Percentiles rank a stretch among this genome's conserved stretches.
Evolutionary conservation across 2,797 vertebrate species (phyloP).

Genomic region (Furcifer pardalis): DNA sequence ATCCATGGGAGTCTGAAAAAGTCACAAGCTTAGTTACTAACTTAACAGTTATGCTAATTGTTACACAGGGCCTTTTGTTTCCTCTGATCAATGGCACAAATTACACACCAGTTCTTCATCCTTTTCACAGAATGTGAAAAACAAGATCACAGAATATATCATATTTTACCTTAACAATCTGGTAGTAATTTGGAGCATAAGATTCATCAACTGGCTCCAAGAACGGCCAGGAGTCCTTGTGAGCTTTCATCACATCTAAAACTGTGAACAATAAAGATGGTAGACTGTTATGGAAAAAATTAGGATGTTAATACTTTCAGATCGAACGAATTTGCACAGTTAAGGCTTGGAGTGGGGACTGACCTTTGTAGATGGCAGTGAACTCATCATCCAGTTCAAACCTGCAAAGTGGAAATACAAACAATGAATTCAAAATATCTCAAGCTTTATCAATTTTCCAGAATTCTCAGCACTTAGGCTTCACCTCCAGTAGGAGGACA

Average conservation of each 20-base stretch:
- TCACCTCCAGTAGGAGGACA: not conserved
- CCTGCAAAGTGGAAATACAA: constrained; percentile 75
- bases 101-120: not conserved
- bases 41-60: not conserved
- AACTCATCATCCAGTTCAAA: constrained; percentile 97
- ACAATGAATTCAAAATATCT: constrained; percentile 41
- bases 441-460: not conserved
- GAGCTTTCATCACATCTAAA: constrained; percentile 91
- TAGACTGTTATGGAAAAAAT: constrained; percentile 15
- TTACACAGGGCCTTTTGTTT: not conserved
- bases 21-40: constrained; percentile 17
- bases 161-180: constrained; percentile 92
- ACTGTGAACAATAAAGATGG: constrained; percentile 76
- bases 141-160: not conserved
- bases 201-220: constrained; percentile 97
- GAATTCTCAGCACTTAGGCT: not conserved
- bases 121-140: not conserved
- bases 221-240: constrained; percentile 98
- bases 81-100: not conserved
- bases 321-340: not conserved
- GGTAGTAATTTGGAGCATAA: constrained; percentile 95
- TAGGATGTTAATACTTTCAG: not conserved
- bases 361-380: constrained; percentile 97
- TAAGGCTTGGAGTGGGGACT: constrained; percentile 29
- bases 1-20: constrained; percentile 93